phyloP scores from a whole-genome alignment of 2,888 invertebrate genomes.

The Carabus problematicus region DNA sequence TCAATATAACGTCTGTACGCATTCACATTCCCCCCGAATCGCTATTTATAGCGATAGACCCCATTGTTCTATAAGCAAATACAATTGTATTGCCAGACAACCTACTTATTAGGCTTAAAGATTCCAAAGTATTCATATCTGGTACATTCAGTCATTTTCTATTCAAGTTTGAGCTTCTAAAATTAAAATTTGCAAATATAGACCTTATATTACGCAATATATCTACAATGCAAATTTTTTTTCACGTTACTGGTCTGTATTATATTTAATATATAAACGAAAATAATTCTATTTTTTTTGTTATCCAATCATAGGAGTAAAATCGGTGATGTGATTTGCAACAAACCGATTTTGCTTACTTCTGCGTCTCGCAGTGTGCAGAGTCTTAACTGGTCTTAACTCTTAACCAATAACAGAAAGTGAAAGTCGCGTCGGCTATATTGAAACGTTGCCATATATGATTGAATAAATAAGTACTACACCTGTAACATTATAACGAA shows the following conservation, averaged over 20 bases:
- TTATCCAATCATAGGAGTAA: too few species aligned
- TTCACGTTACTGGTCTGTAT: too few species aligned
- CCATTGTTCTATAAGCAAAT: too few species aligned
- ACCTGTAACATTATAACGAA: slow-evolving; percentile 14
- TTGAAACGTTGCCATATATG: slow-evolving; percentile 32
- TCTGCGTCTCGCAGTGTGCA: neutral
- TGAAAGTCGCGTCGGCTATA: slow-evolving; percentile 18
- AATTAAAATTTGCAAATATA: slow-evolving; percentile 35
- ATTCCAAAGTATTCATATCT: slow-evolving; percentile 26
- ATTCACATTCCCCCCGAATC: too few species aligned
- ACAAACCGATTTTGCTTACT: neutral
- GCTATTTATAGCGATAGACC: too few species aligned
- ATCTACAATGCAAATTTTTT: too few species aligned
- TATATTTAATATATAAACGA: too few species aligned
- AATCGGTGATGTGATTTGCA: too few species aligned
- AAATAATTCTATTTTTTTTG: too few species aligned
- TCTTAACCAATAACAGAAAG: slow-evolving; percentile 37
- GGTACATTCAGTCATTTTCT: slow-evolving; percentile 22
- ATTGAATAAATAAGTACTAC: slow-evolving; percentile 17
- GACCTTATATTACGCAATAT: slow-evolving; percentile 10
- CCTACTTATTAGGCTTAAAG: slow-evolving; percentile 19
- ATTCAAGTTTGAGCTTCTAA: slow-evolving; percentile 18
- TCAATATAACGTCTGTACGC: too few species aligned
- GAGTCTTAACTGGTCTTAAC: neutral
- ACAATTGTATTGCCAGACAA: too few species aligned